Base-by-base conservation (phyloP, 2,113 vertebrate genomes). In the Engraulis encrasicolus region DNA sequence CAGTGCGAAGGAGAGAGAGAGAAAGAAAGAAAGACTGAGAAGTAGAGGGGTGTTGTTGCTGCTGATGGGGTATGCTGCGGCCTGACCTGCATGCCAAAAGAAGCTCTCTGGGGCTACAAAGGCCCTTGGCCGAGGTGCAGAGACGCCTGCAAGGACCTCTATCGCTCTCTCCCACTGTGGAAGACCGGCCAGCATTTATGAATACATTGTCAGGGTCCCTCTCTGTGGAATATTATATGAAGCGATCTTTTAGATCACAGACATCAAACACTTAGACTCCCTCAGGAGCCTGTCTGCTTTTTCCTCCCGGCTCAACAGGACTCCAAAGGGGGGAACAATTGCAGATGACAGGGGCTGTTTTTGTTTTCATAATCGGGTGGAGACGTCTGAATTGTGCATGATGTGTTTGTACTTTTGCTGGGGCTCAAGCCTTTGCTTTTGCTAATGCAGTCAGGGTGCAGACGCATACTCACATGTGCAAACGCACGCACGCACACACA, bases 61-160 rank as follows among this genome's bases (percentile, higher is more conserved):
- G 38, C 27, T 31, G 27, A 34, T 71, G 61, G 61, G 27, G 61
- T 31, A 78, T 50, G 23, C n/a, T n/a, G n/a, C n/a, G 82, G 54
- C 49, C 5, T 31, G 82, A 87, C 80, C 80, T 66, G 82, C 78
- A 84, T 89, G 84, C 80, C 82, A 87, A 82, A 83, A 80, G 37
- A 45, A 37, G 49, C 40, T 79, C n/a, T n/a, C n/a, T n/a, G n/a
- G 40, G 50, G 84, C 74, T 79, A 81, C 74, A 84, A 84, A 89
- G 78, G 82, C 50, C 34, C n/a, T 20, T 4, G 34, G 19, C 23
- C 23, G 84, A 86, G 52, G 78, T 78, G 23, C 23, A 61, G 58
- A n/a, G n/a, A n/a, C n/a, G n/a, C n/a, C n/a, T n/a, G n/a, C 27
- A 52, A 85, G 36, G 23, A 38, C 78, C 49, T 71, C 61, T 34